Evolutionary conservation across 2,888 invertebrate genomes (phyloP), one percentile per base, ranked within the genome.

Genomic region (Neoaliturus tenellus): DNA sequence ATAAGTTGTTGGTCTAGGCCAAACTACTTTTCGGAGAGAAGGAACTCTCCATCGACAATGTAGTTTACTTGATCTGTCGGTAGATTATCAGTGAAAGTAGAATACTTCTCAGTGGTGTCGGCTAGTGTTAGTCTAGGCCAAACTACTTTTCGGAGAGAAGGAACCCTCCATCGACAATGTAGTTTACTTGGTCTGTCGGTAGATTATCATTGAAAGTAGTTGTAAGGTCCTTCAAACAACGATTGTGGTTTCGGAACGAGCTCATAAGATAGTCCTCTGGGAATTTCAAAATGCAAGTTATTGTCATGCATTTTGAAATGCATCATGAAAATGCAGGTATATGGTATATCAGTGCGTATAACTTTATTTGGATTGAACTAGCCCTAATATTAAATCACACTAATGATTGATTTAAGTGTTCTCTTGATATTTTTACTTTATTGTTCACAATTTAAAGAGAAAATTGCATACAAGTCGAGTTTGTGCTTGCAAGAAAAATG

Each of bases 101-200:
- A 48, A n/a, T n/a, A 48, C 6, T 48, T 12, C 10, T n/a, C 48
- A n/a, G 17, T 48, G 17, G 48, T 48, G 6, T 48, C 48, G 6
- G 48, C 48, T 48, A 48, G 48, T 8, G 48, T n/a, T 14, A n/a
- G 17, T 48, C 17, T 48, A 48, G 48, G 82, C 88, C 89, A 89
- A 33, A 89, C 87, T 58, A 88, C 87, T 33, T 33, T 23, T n/a
- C 75, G 81, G 5, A 81, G 20, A 31, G n/a, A n/a, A 81, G 81
- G 33, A n/a, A 69, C 4, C 88, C 88, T 8, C 88, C 88, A 85
- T 89, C 89, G 10, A 89, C 80, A 8, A 88, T 12, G 48, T n/a
- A 48, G 48, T 48, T 48, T 48, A 23, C 80, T 75, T 25, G 10
- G 17, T 69, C 62, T 62, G 69, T 80, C 80, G 10, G 82, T 62